phyloP scores from a whole-genome alignment of 2,113 vertebrate genomes.

The Vicugna pacos region DNA sequence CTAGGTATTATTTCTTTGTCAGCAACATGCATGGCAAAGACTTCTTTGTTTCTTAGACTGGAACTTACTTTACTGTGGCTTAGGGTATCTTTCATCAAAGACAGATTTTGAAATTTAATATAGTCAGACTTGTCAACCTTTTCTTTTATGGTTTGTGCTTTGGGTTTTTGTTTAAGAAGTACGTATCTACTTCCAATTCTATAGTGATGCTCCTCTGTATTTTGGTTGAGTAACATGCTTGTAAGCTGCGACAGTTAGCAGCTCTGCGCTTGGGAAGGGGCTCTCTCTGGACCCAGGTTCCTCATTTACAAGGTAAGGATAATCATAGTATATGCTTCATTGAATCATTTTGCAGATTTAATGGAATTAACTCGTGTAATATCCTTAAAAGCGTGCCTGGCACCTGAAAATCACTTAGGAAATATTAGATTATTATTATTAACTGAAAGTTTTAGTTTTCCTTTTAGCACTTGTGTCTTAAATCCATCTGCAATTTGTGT shows the following conservation, averaged over 20 bases:
- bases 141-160: no score
- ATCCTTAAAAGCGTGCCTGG: neutral
- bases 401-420: no score
- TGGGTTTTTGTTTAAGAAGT: neutral
- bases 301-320: neutral
- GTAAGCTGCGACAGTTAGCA: fast-evolving
- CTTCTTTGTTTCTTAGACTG: neutral
- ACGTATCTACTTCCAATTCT: fast-evolving
- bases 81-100: neutral
- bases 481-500: neutral
- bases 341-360: neutral
- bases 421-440: neutral
- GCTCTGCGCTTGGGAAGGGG: neutral
- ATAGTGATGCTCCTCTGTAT: neutral
- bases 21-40: neutral
- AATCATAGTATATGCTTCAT: neutral
- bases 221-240: no score
- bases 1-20: neutral
- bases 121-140: neutral
- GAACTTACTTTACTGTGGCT: neutral
- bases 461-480: neutral
- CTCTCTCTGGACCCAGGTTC: neutral
- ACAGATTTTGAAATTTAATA: neutral
- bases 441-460: neutral
- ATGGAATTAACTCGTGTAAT: neutral